Percentiles rank a stretch among this genome's conserved stretches.
Evolutionary conservation across 2,797 vertebrate genomes (phyloP).

Genomic region (Phrynocephalus guinanensis): DNA sequence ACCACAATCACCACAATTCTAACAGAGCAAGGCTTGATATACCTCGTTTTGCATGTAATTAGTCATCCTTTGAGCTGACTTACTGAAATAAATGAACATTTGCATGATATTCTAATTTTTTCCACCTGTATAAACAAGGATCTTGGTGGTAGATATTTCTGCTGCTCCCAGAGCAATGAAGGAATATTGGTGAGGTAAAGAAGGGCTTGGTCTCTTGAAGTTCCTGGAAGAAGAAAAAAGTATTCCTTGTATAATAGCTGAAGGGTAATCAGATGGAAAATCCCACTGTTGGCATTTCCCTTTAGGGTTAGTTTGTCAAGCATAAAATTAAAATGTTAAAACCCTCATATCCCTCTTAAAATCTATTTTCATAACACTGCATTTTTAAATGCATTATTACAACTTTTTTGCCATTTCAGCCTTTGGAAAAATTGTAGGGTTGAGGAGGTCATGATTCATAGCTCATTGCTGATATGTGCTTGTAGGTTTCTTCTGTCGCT

Average conservation of each 20-base stretch:
- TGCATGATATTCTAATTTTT: no score
- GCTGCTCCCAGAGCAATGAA: neutral
- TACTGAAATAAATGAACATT: no score
- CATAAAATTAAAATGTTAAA: constrained; percentile 51
- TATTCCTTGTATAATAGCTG: neutral
- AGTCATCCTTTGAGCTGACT: no score
- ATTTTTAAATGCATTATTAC: constrained; percentile 47
- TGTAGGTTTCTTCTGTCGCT: neutral
- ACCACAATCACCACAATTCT: no score
- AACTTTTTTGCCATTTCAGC: constrained; percentile 35
- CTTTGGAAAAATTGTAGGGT: neutral
- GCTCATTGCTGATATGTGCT: neutral
- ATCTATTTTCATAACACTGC: constrained; percentile 40
- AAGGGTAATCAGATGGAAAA: constrained; percentile 25
- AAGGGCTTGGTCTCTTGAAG: neutral
- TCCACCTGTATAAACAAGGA: neutral
- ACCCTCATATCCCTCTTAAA: constrained; percentile 27
- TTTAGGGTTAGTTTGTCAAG: constrained; percentile 51
- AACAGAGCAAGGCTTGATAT: no score
- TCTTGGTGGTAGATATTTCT: neutral
- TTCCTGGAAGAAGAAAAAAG: neutral
- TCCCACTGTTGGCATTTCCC: constrained; percentile 21
- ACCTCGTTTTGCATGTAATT: no score
- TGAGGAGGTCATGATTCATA: constrained; percentile 3
- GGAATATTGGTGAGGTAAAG: neutral